Conservation (phyloP, 2,888 invertebrate genomes). For the Osmoderma eremita region DNA sequence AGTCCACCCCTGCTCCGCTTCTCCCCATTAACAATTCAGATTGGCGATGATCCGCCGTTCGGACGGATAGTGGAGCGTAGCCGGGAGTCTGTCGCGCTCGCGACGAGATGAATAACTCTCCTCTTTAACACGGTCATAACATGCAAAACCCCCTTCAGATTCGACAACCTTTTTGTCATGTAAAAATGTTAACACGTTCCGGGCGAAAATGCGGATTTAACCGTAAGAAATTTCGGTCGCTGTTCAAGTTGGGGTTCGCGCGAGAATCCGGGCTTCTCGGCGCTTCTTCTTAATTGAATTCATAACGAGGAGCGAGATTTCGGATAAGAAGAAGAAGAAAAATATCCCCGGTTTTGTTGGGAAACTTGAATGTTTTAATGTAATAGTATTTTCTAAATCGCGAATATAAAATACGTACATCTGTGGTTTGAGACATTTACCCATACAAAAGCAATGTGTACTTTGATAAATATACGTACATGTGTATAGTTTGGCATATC, state of each 20-base stretch:
- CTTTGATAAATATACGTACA: no score
- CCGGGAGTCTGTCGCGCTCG: constrained; percentile 44
- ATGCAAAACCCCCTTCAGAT: constrained; percentile 56
- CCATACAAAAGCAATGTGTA: no score
- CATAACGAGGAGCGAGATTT: constrained; percentile 39
- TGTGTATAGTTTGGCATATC: no score
- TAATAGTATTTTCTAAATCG: no score
- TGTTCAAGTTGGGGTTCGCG: constrained; percentile 12
- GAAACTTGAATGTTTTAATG: no score
- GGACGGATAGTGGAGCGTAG: constrained; percentile 43
- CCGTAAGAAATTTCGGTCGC: constrained; percentile 28
- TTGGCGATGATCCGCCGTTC: constrained; percentile 57
- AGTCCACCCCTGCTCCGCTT: constrained; percentile 45
- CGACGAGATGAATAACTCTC: constrained; percentile 57
- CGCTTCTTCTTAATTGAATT: constrained; percentile 49
- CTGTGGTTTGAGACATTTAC: no score
- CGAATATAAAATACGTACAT: no score
- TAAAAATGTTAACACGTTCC: constrained; percentile 60
- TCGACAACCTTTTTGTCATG: constrained; percentile 59
- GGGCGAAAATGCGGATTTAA: constrained; percentile 48
- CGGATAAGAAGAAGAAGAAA: constrained; percentile 7
- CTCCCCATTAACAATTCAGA: constrained; percentile 61
- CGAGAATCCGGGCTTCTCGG: constrained; percentile 16
- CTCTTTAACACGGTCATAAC: constrained; percentile 59
- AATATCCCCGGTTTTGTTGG: not conserved